Base-by-base conservation (phyloP, 2,888 invertebrate species). In the Athrips mouffetella region DNA sequence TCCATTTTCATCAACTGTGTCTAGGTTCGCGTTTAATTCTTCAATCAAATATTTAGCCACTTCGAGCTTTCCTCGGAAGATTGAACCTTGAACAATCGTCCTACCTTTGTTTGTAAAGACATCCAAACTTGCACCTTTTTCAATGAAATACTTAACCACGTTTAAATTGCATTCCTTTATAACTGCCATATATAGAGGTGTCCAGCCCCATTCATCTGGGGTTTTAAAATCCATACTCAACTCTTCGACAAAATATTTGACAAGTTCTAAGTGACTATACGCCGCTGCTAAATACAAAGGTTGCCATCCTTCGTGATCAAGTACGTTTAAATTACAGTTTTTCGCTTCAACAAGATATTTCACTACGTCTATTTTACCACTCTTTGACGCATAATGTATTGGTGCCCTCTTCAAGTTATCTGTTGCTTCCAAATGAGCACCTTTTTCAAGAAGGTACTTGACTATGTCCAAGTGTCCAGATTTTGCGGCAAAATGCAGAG, bases 11-110 rank as follows among this genome's bases (percentile, higher is more conserved):
- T 48, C 44, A 6, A 15, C 23, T 15, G 5, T 18, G 7, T 45
- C 11, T 16, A 45, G 8, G 11, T 31, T 31, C 23, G 31, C 45
- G 10, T 37, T 45, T 3, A 21, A 10, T 15, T 45, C 39, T 29
- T 42, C 29, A 16, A 49, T 31, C 2, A 49, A 30, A 45, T 45
- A 49, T 40, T 49, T 48, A 35, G 44, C 29, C 1, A 44, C 13
- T 21, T 48, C 35, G 0, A 42, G 4, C n/a, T 25, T 18, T 3
- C 48, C 48, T 15, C 29, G 4, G 18, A 13, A 35, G 8, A 31
- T 13, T 0, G 49, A 46, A 8, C 41, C 41, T 20, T 50, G 46
- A 2, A 46, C n/a, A 13, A 41, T 45, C 4, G 41, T 35, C 25
- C 49, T 30, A 0, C 33, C 29, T 25, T 35, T 41, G 10, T 7